Conservation (phyloP, 2,797 vertebrate species). For the Adelosebastes latens region DNA sequence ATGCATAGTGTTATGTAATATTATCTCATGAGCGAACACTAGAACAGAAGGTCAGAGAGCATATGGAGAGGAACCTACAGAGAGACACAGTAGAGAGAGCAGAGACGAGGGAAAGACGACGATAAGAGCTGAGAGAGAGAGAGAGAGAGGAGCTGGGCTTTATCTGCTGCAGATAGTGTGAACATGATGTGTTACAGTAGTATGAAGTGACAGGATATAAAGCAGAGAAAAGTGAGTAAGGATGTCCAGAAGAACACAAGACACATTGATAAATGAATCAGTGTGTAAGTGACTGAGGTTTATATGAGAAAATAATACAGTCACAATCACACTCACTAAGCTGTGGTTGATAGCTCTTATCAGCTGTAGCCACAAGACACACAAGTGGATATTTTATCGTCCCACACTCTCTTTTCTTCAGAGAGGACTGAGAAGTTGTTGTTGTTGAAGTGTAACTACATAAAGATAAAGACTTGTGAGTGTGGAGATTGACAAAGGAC, state of each 20-base stretch:
- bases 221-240: not conserved
- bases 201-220: not conserved
- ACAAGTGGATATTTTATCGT: constrained; percentile 15
- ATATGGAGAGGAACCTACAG: constrained; percentile 15
- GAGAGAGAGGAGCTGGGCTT: not conserved
- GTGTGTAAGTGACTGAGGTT: not conserved
- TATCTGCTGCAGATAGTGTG: constrained; percentile 1
- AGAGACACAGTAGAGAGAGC: not conserved
- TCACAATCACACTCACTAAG: not conserved
- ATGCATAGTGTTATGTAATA: constrained; percentile 1
- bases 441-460: not conserved
- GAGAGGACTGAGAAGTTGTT: not conserved
- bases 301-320: not conserved
- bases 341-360: constrained; percentile 41
- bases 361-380: constrained; percentile 32
- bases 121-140: constrained; percentile 18
- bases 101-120: not conserved
- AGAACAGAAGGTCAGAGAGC: constrained; percentile 43
- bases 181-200: not conserved
- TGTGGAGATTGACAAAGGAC: not conserved
- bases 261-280: not conserved
- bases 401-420: not conserved
- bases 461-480: constrained; percentile 30
- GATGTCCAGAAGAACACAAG: not conserved
- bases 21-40: not conserved